Evolutionary conservation across 1,140 invertebrate species (phyloP).

Genomic region (Dufourea novaeangliae): DNA sequence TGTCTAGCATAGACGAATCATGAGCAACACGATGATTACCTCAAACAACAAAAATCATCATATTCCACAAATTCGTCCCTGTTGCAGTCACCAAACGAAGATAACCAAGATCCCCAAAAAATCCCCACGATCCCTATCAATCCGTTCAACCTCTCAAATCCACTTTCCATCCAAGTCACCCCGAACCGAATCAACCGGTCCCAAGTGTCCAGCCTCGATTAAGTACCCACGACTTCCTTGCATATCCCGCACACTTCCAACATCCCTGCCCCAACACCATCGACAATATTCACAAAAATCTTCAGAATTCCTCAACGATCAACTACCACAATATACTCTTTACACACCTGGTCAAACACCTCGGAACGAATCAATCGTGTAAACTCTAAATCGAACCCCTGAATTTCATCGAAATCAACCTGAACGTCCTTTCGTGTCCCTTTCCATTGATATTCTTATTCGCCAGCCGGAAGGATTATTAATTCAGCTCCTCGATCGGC

Average conservation of each 20-base stretch:
- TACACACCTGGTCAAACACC: too few species aligned
- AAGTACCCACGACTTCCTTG: constrained; percentile 32
- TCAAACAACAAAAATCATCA: too few species aligned
- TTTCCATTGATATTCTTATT: background rate
- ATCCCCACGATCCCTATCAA: background rate
- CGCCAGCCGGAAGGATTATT: background rate
- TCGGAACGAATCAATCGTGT: too few species aligned
- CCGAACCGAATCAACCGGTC: background rate
- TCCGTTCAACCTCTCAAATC: background rate
- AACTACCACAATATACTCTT: too few species aligned
- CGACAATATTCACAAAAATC: too few species aligned
- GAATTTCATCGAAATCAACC: too few species aligned
- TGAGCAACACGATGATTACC: too few species aligned
- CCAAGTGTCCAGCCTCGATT: background rate
- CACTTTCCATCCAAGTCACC: background rate
- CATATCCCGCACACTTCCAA: constrained; percentile 8
- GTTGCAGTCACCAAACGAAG: background rate
- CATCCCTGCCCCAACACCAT: constrained; percentile 24
- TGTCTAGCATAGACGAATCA: too few species aligned
- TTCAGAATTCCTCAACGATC: too few species aligned
- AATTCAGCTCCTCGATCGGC: background rate
- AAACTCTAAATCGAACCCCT: too few species aligned
- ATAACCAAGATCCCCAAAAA: background rate
- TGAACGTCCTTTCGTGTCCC: background rate
- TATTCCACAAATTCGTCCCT: background rate